Conservation (phyloP, 64 coral and sea anemone genomes). For the Montipora efflorescens region DNA sequence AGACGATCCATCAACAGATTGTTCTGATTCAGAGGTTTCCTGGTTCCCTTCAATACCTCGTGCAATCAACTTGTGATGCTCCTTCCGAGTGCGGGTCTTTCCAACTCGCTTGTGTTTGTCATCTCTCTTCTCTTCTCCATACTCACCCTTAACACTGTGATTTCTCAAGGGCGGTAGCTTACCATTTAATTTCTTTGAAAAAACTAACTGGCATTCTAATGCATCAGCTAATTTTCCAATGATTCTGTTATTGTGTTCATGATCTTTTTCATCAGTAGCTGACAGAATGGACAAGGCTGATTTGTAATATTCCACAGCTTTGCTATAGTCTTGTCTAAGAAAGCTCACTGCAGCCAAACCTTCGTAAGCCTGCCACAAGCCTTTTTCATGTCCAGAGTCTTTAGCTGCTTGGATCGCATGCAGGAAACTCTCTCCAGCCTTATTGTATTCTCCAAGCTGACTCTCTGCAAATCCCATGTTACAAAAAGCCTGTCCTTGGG, state of each 20-base stretch:
- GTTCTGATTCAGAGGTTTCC: slow-evolving; percentile 16
- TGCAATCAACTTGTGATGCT: slow-evolving; percentile 91
- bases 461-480: slow-evolving; percentile 98
- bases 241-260: slow-evolving; percentile 86
- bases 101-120: slow-evolving; percentile 47
- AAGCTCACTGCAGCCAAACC: slow-evolving; percentile 93
- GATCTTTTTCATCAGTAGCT: slow-evolving; percentile 19
- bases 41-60: slow-evolving; percentile 85
- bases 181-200: slow-evolving; percentile 53
- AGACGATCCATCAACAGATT: background rate
- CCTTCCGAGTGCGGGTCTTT: slow-evolving; percentile 77
- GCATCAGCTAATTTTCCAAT: slow-evolving; percentile 92
- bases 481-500: slow-evolving; percentile 95
- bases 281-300: slow-evolving; percentile 75
- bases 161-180: slow-evolving; percentile 3
- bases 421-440: slow-evolving; percentile 75
- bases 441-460: slow-evolving; percentile 87
- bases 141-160: background rate
- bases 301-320: slow-evolving; percentile 93
- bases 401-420: slow-evolving; percentile 94
- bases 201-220: slow-evolving; percentile 73
- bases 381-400: slow-evolving; percentile 64
- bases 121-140: slow-evolving; percentile 19
- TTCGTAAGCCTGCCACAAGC: slow-evolving; percentile 94
- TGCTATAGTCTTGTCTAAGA: slow-evolving; percentile 74